A percentile compares a stretch with the other conserved stretches of the same genome.
Evolutionary conservation across 2,888 invertebrate genomes (phyloP).

Genomic region (Coremacera marginata): DNA sequence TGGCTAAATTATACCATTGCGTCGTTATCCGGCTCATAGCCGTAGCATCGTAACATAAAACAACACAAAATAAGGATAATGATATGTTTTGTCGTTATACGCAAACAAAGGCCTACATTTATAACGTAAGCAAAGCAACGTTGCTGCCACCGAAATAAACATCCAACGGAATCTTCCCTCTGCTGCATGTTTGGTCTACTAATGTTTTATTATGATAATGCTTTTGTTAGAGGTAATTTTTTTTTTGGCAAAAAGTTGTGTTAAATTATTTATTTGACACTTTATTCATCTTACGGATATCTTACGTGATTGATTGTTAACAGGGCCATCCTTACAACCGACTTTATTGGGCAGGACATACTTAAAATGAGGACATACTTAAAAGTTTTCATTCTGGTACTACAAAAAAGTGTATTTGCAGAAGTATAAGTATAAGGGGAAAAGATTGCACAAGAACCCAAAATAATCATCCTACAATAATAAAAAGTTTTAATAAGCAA

Average conservation of each 20-base stretch:
- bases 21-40: constrained; percentile 11
- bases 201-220: background rate
- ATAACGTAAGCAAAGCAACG: background rate
- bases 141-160: background rate
- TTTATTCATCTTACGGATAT: no score
- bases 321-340: no score
- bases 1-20: constrained; percentile 57
- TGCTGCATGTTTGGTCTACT: background rate
- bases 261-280: no score
- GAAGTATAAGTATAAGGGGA: no score
- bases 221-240: constrained; percentile 5
- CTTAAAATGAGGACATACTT: no score
- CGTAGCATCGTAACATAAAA: constrained; percentile 5
- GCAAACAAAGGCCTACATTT: constrained; percentile 56
- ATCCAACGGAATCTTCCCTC: background rate
- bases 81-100: constrained; percentile 60
- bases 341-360: no score
- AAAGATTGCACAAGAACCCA: no score
- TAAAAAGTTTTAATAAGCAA: no score
- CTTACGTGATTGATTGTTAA: no score
- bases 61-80: constrained; percentile 56
- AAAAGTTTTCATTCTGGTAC: no score
- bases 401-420: no score
- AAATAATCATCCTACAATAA: no score
- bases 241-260: constrained; percentile 11